A percentile compares a stretch with the other conserved stretches of the same genome.
phyloP scores from a whole-genome alignment of 2,113 vertebrate genomes.

The Campylorhamphus procurvoides region DNA sequence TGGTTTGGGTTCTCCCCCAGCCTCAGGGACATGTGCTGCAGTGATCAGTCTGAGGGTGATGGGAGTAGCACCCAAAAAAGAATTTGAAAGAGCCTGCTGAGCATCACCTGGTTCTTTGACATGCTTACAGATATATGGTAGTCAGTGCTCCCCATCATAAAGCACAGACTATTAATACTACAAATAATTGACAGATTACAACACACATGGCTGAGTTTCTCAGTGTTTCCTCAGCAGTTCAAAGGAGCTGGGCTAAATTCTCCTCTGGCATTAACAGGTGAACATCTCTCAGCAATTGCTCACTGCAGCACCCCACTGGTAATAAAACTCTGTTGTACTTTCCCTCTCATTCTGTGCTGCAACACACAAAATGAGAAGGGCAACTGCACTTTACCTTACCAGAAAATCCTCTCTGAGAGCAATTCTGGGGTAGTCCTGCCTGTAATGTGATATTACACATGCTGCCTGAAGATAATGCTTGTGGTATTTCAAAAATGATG shows the following conservation, averaged over 20 bases:
- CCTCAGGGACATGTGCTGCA: fast-evolving
- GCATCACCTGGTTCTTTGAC: not conserved
- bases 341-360: not conserved
- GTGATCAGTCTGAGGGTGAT: not conserved
- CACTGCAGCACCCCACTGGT: not conserved
- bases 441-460: not conserved
- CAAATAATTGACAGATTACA: not conserved
- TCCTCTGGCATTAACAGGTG: not conserved
- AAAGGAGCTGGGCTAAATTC: not conserved
- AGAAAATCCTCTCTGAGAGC: not conserved
- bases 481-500: not conserved
- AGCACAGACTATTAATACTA: not conserved
- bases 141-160: not conserved
- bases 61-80: not conserved
- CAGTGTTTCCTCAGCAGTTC: not conserved
- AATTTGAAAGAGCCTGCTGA: not conserved
- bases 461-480: not conserved
- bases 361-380: not conserved
- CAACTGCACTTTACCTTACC: not conserved
- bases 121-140: fast-evolving
- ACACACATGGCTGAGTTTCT: not conserved
- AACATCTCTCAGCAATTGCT: not conserved
- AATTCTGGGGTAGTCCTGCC: not conserved
- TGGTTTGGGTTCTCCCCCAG: fast-evolving
- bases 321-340: not conserved